Evolutionary conservation across 2,888 invertebrate genomes (phyloP).

Genomic region (Anorthoa munda): DNA sequence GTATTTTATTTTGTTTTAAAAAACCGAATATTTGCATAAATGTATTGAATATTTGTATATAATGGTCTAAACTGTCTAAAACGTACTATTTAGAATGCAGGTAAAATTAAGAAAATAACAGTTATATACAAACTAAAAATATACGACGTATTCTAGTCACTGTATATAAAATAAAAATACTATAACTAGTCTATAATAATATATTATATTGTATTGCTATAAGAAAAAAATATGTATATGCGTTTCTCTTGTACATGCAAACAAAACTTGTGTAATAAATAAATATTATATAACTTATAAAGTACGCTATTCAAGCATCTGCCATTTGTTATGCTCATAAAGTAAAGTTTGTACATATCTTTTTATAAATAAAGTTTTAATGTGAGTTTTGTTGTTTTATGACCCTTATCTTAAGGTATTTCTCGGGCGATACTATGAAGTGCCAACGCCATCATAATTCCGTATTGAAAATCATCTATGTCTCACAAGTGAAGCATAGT

Average conservation of each 20-base stretch:
- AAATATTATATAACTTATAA: conserved; percentile 26
- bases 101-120: neutral
- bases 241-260: conserved; percentile 77
- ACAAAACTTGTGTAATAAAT: conserved; percentile 25
- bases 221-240: conserved; percentile 26
- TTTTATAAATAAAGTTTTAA: conserved; percentile 73
- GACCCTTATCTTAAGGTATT: neutral
- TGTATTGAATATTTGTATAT: neutral
- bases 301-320: conserved; percentile 39
- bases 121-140: neutral
- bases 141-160: conserved; percentile 26
- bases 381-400: conserved; percentile 52
- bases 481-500: no score
- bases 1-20: conserved; percentile 26
- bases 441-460: no score
- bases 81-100: neutral
- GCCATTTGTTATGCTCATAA: conserved; percentile 61
- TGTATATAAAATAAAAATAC: conserved; percentile 32
- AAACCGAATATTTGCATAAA: conserved; percentile 5
- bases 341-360: conserved; percentile 73
- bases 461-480: no score
- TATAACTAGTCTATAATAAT: conserved; percentile 23
- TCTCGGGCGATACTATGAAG: no score
- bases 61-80: conserved; percentile 3
- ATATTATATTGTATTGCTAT: conserved; percentile 12